Base-by-base conservation (phyloP, 2,888 invertebrate species). In the Galeopsomyia nigrocyanea region DNA sequence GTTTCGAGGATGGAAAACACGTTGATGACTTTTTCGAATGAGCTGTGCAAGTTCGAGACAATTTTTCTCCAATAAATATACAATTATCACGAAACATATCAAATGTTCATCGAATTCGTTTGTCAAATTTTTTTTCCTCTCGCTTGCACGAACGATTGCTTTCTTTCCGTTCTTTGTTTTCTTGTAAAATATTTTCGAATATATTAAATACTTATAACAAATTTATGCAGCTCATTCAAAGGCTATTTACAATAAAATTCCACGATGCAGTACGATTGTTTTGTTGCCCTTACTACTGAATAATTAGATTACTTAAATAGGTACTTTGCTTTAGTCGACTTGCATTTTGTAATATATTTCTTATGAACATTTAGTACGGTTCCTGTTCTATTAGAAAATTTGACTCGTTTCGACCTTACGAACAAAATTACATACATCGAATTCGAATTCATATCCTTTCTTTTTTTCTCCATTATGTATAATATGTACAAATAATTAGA, bases 401-500 rank as follows among this genome's bases (percentile, higher is more conserved):
- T 49, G 60, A 58, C 55, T 63, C 46, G 56, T 13, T 14, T 67
- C 62, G 21, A 63, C 16, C 16, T 46, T 60, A 71, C 57, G 47
- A 71, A 71, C 49, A 57, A 63, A 71, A 74, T 49, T 67, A 74
- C 49, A 75, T 74, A 74, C 49, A 75, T 74, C 50, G 56, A 73
- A 71, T 71, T 75, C 56, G 56, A 65, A 74, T 74, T 65, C 66
- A n/a, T 56, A 61, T 70, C 66, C 21, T 66, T 60, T 55, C 50
- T 49, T 46, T 70, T 71, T 39, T 17, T 64, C 56, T 62, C 67
- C 46, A 69, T 67, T 74, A 69, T 76, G 53, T 72, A 73, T 70
- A 39, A 75, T 75, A 75, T 77, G 51, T 71, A 71, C 71, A 75
- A 65, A 69, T 66, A 57, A 72, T 71, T 55, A 65, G 64, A 60